Evolutionary conservation across 2,888 invertebrate species (phyloP), one percentile per base, ranked within the genome.

Genomic region (Latrodectus hesperus): DNA sequence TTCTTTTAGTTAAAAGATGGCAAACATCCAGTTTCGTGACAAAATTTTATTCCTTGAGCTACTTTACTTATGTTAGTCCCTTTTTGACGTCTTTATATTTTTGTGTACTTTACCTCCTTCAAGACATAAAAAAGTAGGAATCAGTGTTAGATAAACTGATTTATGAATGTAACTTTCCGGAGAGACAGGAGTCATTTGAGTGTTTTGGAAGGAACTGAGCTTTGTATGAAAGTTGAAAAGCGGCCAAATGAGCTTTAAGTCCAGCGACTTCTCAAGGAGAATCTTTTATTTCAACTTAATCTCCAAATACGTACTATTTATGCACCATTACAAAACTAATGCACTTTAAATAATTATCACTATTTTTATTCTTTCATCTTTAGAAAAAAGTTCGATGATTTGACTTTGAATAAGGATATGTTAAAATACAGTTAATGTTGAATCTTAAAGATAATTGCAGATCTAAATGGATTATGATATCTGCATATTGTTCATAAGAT

Each of bases 181-280:
- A 22, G 64, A 10, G 65, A 76, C 76, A 76, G 65, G 22, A 76
- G 12, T 76, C 76, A 65, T 64, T 64, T 51, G 65, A 76, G 76
- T 65, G 65, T 76, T 76, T 60, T 49, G 17, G 17, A 68, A 22
- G 67, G 12, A 26, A 68, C 22, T n/a, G n/a, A 64, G 51, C 53
- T 76, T 76, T 11, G 38, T 60, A 60, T 76, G 17, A 53, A 76
- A 76, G 11, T 76, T 76, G 76, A 76, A 76, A 76, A 76, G 76
- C 17, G 11, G 65, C 76, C 64, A 76, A 76, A 60, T 65, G 65
- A 22, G 64, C 76, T 76, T 76, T 65, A 38, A 76, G n/a, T 49
- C 38, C 38, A 38, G 6, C 38, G 38, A 38, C 38, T n/a, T 38
- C 38, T 38, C 38, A 38, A 38, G 26, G 38, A 38, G 26, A 60